Conservation (phyloP, 2,797 vertebrate species). For the Nyctibius grandis region DNA sequence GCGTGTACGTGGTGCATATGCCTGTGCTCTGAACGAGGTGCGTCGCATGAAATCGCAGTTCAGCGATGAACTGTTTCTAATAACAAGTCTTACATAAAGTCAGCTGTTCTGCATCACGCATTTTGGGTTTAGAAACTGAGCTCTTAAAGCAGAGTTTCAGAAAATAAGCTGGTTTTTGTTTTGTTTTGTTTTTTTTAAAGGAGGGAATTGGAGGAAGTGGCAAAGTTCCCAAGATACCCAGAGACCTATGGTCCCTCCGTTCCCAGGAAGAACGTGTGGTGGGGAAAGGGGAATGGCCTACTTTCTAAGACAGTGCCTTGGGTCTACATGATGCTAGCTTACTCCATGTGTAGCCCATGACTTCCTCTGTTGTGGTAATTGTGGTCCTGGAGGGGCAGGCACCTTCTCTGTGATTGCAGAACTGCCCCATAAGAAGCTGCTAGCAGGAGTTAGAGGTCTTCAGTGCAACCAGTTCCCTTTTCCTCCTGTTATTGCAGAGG, state of each 20-base stretch:
- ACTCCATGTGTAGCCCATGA: accelerated
- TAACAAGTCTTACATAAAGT: conserved; percentile 31
- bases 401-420: neutral
- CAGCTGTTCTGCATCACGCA: conserved; percentile 37
- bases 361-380: neutral
- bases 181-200: neutral
- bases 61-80: conserved; percentile 48
- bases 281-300: neutral
- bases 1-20: neutral
- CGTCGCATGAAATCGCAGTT: neutral
- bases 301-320: neutral
- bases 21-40: neutral
- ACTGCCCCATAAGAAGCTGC: neutral
- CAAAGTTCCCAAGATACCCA: neutral
- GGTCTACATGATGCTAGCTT: neutral
- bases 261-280: neutral
- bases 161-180: neutral
- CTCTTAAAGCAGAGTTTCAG: neutral
- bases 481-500: neutral
- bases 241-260: neutral
- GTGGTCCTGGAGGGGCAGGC: neutral
- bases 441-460: neutral
- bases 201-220: neutral
- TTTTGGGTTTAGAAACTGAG: neutral
- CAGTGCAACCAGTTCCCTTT: neutral